phyloP scores from a whole-genome alignment of 2,797 vertebrate genomes.

The Coregonus sp. region DNA sequence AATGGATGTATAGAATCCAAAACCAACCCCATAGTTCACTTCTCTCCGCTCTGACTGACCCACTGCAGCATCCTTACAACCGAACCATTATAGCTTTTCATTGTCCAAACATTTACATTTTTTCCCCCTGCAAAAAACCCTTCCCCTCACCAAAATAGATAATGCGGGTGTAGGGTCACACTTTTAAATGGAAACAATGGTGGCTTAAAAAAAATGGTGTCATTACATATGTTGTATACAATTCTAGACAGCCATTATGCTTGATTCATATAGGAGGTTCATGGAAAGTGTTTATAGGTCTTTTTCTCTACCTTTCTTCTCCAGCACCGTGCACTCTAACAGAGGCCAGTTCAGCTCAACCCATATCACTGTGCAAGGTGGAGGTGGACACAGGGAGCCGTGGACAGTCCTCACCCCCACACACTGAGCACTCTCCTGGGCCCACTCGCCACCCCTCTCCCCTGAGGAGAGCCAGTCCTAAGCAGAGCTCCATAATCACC shows the following conservation, averaged over 20 bases:
- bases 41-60: no score
- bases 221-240: not conserved
- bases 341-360: slow-evolving; percentile 22
- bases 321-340: not conserved
- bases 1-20: no score
- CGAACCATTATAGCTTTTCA: no score
- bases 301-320: not conserved
- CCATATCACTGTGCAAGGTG: slow-evolving; percentile 46
- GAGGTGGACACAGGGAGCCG: slow-evolving; percentile 34
- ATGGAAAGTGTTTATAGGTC: no score
- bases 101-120: no score
- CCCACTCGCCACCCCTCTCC: slow-evolving; percentile 32
- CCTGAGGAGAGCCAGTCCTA: slow-evolving; percentile 22
- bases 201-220: not conserved
- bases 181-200: not conserved
- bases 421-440: slow-evolving; percentile 19
- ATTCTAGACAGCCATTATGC: not conserved
- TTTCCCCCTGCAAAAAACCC: no score
- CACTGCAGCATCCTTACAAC: no score
- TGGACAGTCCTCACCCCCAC: slow-evolving; percentile 26
- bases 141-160: no score
- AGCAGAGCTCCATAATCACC: slow-evolving; percentile 34
- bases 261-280: no score
- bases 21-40: no score
- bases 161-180: not conserved